Conservation (phyloP, 2,797 vertebrate species). For the Bryconaethiops microstoma region DNA sequence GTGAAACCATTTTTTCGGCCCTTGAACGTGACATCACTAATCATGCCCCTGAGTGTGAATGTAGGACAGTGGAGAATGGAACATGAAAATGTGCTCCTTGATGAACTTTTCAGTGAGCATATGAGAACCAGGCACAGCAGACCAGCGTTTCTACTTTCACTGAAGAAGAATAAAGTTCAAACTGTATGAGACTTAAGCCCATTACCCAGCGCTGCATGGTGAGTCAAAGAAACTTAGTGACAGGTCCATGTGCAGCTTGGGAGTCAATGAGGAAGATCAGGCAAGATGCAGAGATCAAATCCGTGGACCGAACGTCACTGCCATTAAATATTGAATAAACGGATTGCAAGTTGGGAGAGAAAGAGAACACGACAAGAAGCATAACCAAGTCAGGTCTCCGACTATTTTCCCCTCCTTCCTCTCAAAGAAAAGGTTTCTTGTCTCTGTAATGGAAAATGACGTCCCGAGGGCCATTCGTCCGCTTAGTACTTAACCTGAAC, state of each 20-base stretch:
- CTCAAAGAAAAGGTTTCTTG: conserved; percentile 59
- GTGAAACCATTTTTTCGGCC: not conserved
- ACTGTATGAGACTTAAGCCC: not conserved
- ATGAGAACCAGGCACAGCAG: not conserved
- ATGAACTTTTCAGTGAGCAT: not conserved
- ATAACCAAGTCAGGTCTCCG: conserved; percentile 62
- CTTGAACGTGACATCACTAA: not conserved
- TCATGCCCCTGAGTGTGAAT: not conserved
- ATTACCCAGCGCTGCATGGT: not conserved
- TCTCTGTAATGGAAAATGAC: conserved; percentile 63
- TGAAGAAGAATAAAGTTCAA: conserved; percentile 5
- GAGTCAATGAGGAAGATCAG: conserved; percentile 45
- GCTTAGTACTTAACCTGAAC: conserved; percentile 59
- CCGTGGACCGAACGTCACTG: conserved; percentile 38
- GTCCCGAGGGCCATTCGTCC: conserved; percentile 56
- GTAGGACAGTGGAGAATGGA: conserved; percentile 9
- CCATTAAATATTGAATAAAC: conserved; percentile 65
- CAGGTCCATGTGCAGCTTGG: conserved; percentile 15
- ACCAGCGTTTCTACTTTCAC: conserved; percentile 9
- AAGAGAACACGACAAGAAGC: conserved; percentile 58
- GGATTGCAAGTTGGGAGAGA: conserved; percentile 47
- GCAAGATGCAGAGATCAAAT: conserved; percentile 56
- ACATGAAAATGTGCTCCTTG: not conserved
- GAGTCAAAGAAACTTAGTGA: conserved; percentile 17
- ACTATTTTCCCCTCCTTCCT: conserved; percentile 47